Evolutionary conservation across 2,113 vertebrate genomes (phyloP).

Genomic region (Meles meles): DNA sequence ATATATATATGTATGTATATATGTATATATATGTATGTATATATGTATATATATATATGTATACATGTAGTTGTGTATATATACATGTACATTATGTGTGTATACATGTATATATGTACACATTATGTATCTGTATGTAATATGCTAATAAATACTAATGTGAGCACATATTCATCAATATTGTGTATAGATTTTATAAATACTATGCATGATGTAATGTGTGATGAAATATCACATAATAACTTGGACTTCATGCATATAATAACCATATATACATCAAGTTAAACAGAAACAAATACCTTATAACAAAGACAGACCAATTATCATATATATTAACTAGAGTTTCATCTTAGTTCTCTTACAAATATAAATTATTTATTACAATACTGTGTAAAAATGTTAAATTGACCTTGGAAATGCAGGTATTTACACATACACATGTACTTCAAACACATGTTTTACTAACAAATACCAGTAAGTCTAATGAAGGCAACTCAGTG

Average conservation of each 20-base stretch:
- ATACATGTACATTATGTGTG: background rate
- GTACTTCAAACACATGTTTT: background rate
- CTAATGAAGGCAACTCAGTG: background rate
- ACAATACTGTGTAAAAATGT: conserved; percentile 6
- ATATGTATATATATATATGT: background rate
- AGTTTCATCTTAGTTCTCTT: background rate
- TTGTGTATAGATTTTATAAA: background rate
- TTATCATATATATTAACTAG: conserved; percentile 17
- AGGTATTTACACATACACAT: background rate
- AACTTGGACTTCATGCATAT: background rate
- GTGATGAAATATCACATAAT: background rate
- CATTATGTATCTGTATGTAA: background rate
- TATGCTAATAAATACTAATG: background rate
- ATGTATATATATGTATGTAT: background rate
- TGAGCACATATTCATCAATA: background rate
- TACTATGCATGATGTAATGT: background rate
- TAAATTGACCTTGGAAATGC: conserved; percentile 31
- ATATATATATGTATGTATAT: background rate
- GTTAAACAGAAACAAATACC: background rate
- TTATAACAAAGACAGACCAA: background rate
- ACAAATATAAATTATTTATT: conserved; percentile 12
- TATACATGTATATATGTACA: background rate
- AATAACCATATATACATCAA: background rate
- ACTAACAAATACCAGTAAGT: background rate
- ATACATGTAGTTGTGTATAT: background rate